phyloP scores from a whole-genome alignment of 2,113 vertebrate species.

The Dasyornis broadbenti region DNA sequence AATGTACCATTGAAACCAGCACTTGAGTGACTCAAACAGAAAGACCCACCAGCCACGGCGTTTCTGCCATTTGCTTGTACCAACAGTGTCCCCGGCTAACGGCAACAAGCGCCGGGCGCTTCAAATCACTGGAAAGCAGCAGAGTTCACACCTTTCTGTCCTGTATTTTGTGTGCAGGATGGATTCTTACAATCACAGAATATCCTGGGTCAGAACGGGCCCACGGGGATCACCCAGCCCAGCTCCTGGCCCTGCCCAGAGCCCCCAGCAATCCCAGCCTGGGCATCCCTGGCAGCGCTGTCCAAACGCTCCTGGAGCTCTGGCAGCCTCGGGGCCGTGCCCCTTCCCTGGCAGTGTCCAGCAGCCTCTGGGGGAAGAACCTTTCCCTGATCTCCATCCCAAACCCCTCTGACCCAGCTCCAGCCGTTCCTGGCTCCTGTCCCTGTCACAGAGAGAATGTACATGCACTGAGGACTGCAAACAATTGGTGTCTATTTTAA shows the following conservation, averaged over 20 bases:
- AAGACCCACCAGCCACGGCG: neutral
- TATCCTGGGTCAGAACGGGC: neutral
- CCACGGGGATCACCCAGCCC: rapidly evolving
- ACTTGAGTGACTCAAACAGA: rapidly evolving
- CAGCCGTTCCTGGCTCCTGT: rapidly evolving
- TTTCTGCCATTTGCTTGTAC: neutral
- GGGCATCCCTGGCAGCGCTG: neutral
- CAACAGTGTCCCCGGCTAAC: rapidly evolving
- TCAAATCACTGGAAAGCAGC: neutral
- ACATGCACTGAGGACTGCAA: neutral
- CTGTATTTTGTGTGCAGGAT: rapidly evolving
- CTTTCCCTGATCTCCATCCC: neutral
- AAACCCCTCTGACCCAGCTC: rapidly evolving
- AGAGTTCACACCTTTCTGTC: neutral
- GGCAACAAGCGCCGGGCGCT: rapidly evolving
- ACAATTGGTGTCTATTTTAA: neutral
- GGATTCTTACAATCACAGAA: neutral
- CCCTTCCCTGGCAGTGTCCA: neutral
- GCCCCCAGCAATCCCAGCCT: neutral
- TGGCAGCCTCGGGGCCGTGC: neutral
- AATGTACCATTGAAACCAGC: neutral
- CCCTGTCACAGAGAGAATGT: neutral
- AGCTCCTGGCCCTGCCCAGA: neutral
- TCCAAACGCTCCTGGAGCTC: neutral
- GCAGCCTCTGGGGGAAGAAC: neutral